Percentiles rank a stretch among this genome's conserved stretches.
Conservation (phyloP, 1,140 invertebrate species). For the Apolygus lucorum region DNA sequence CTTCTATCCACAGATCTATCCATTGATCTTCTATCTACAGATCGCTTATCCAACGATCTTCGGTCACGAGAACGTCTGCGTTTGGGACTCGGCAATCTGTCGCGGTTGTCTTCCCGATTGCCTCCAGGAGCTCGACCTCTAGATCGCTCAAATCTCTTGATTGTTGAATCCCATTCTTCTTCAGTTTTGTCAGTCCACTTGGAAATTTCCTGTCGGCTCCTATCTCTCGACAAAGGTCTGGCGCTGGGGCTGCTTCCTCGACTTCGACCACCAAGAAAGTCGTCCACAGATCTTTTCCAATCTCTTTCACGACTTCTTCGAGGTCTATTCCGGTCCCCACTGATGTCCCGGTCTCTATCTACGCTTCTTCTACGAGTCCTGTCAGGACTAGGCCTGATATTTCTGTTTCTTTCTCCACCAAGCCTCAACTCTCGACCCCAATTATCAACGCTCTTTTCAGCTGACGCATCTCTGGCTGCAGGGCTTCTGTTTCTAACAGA, state of each 20-base stretch:
- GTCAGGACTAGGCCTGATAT: background rate
- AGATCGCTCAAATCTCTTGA: conserved; percentile 28
- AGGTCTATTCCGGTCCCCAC: background rate
- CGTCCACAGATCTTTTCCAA: conserved; percentile 32
- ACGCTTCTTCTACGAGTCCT: background rate
- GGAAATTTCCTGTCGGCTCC: conserved; percentile 29
- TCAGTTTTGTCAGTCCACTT: background rate
- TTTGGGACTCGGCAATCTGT: too few relatives aligned
- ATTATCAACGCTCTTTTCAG: background rate
- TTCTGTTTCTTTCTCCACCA: background rate
- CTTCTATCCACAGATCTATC: background rate
- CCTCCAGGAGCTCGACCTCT: conserved; percentile 25
- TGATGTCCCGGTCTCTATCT: background rate
- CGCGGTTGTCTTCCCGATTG: conserved; percentile 26
- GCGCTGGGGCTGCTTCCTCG: conserved; percentile 40
- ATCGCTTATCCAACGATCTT: background rate
- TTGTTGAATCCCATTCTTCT: background rate
- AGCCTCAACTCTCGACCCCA: conserved; percentile 1
- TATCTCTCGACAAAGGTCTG: conserved; percentile 39
- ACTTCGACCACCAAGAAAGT: conserved; percentile 39
- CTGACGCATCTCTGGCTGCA: background rate
- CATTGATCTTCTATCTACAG: background rate
- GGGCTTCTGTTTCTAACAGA: background rate
- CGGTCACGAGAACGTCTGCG: background rate
- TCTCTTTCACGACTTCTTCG: background rate